phyloP scores from a whole-genome alignment of 2,113 vertebrate species.

The Mobula hypostoma region DNA sequence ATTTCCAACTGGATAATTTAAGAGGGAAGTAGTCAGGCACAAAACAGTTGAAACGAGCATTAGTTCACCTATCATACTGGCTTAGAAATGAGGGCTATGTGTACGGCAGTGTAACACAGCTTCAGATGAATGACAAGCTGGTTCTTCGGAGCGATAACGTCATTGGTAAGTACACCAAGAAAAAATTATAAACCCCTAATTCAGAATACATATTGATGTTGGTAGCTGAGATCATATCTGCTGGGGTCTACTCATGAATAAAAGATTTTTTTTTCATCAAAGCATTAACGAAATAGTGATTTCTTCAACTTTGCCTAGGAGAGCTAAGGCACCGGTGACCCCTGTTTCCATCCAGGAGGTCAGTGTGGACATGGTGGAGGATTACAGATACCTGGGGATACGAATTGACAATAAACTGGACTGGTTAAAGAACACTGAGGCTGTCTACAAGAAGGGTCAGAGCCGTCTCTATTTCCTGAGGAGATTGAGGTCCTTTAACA shows the following conservation, averaged over 20 bases:
- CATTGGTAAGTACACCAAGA: neutral
- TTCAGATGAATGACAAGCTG: neutral
- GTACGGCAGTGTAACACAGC: neutral
- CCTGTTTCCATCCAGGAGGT: too few relatives aligned
- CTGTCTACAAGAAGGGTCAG: too few relatives aligned
- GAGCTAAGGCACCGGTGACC: too few relatives aligned
- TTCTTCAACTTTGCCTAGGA: neutral
- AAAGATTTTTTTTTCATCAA: neutral
- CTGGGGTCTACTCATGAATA: too few relatives aligned
- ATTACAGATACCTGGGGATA: too few relatives aligned
- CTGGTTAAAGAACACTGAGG: too few relatives aligned
- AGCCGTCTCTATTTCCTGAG: too few relatives aligned
- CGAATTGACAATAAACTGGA: too few relatives aligned
- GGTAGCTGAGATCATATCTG: neutral
- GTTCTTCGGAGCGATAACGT: slow-evolving; percentile 2
- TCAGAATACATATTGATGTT: slow-evolving; percentile 26
- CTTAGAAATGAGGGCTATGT: neutral
- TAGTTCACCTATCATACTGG: neutral
- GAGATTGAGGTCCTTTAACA: too few relatives aligned
- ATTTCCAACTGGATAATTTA: neutral
- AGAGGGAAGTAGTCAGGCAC: neutral
- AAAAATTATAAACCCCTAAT: neutral
- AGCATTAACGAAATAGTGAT: neutral
- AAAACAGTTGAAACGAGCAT: neutral
- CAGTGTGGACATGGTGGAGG: too few relatives aligned